A percentile compares a stretch with the other conserved stretches of the same genome.
Evolutionary conservation across 2,113 vertebrate genomes (phyloP).

Genomic region (Nibea coibor): DNA sequence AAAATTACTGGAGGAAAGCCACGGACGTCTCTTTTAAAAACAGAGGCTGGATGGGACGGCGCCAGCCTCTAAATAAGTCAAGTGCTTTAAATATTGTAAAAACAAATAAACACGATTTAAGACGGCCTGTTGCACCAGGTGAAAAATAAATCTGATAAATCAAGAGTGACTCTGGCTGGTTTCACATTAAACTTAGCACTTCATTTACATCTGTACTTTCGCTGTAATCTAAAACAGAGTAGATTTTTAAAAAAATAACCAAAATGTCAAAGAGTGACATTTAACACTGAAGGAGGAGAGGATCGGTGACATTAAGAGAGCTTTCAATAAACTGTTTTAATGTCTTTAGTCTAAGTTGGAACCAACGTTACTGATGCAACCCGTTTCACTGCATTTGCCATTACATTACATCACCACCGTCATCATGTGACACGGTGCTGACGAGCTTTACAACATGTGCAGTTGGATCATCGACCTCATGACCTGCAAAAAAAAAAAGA

Average conservation of each 20-base stretch:
- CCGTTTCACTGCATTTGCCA: neutral
- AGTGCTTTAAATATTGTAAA: neutral
- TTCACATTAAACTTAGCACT: neutral
- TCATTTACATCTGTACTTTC: neutral
- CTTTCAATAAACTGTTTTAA: too few species aligned
- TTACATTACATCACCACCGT: neutral
- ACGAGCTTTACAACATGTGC: neutral
- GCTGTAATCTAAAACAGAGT: neutral
- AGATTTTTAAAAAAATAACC: neutral
- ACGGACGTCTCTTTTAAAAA: neutral
- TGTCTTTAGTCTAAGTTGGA: neutral
- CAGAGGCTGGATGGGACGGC: neutral
- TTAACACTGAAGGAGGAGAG: too few species aligned
- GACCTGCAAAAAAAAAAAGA: conserved; percentile 18
- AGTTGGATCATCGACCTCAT: conserved; percentile 47
- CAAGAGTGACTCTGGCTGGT: neutral
- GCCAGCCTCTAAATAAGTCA: neutral
- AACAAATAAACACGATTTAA: neutral
- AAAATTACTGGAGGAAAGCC: conserved; percentile 21
- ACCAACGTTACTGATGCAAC: neutral
- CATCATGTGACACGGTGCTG: neutral
- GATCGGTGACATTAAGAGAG: too few species aligned
- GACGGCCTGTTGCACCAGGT: neutral
- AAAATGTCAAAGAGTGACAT: neutral
- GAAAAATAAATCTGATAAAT: neutral